Percentiles rank a stretch among this genome's conserved stretches.
phyloP scores from a whole-genome alignment of 2,888 invertebrate species.

The Ochropleura plecta region DNA sequence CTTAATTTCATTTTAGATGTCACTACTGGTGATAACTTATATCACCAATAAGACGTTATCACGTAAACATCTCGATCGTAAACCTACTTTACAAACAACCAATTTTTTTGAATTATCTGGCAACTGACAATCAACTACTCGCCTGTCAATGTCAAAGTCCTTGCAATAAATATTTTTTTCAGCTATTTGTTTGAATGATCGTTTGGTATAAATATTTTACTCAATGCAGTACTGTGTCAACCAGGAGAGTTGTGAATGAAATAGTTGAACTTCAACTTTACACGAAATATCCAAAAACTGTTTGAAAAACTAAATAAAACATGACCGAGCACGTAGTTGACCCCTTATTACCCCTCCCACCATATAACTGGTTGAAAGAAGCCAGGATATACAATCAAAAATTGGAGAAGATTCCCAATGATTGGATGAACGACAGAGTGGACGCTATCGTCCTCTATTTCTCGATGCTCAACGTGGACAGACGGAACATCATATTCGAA shows the following conservation, averaged over 20 bases:
- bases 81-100: no score
- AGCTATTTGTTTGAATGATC: background rate
- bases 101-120: background rate
- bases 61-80: no score
- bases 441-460: slow-evolving; percentile 81
- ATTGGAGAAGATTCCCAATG: slow-evolving; percentile 65
- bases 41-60: no score
- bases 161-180: background rate
- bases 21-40: no score
- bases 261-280: background rate
- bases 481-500: slow-evolving; percentile 75
- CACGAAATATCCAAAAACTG: background rate
- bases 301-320: background rate
- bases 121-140: slow-evolving; percentile 1
- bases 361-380: slow-evolving; percentile 77
- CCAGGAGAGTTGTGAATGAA: background rate
- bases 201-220: no score
- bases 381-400: slow-evolving; percentile 78
- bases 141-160: background rate
- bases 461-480: slow-evolving; percentile 77
- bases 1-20: no score
- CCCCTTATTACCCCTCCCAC: slow-evolving; percentile 24
- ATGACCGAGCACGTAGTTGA: background rate
- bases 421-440: slow-evolving; percentile 78
- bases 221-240: background rate